Percentiles rank a stretch among this genome's conserved stretches.
phyloP scores from a whole-genome alignment of 2,113 vertebrate genomes.

The Dryoscopus gambensis region DNA sequence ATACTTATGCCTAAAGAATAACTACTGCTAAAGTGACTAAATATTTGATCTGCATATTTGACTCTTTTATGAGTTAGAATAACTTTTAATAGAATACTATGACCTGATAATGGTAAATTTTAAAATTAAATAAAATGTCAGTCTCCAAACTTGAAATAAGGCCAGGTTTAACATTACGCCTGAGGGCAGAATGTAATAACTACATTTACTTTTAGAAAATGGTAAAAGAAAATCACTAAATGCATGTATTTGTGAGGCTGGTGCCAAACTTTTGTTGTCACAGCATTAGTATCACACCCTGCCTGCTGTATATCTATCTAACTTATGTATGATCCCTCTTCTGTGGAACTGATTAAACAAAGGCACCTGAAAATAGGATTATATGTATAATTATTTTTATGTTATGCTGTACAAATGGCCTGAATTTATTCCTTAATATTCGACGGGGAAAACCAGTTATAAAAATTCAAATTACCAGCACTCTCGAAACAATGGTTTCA shows the following conservation, averaged over 20 bases:
- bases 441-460: neutral
- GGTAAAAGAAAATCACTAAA: neutral
- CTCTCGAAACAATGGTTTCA: neutral
- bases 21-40: neutral
- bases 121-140: neutral
- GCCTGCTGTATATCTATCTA: neutral
- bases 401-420: neutral
- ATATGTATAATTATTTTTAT: neutral
- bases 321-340: neutral
- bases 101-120: neutral
- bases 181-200: neutral
- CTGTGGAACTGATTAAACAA: neutral
- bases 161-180: neutral
- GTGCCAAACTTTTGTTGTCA: neutral
- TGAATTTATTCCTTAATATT: neutral
- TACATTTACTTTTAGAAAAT: neutral
- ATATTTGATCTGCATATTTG: neutral
- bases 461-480: neutral
- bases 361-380: neutral
- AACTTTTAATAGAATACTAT: neutral
- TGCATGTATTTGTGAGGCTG: neutral
- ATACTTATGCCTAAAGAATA: neutral
- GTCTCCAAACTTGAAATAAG: neutral
- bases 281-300: neutral
- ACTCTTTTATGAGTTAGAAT: neutral